Conservation (phyloP, 2,797 vertebrate genomes). For the Capromys pilorides region DNA sequence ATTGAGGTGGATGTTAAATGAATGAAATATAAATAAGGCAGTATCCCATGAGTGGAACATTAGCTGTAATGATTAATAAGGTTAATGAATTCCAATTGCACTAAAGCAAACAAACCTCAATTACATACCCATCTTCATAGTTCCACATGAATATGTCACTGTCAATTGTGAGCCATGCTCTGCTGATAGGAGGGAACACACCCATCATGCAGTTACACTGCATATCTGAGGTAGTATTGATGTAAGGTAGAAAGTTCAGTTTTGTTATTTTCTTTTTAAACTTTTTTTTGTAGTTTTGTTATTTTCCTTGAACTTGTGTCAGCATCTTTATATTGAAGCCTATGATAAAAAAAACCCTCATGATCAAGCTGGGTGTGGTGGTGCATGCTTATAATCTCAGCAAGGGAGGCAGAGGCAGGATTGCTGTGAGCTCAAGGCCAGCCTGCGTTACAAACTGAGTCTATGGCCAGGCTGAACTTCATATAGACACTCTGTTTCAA, state of each 20-base stretch:
- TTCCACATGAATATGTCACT: conserved; percentile 99
- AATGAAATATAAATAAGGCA: conserved; percentile 25
- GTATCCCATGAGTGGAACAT: neutral
- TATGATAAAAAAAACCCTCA: neutral
- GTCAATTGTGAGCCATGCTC: conserved; percentile 98
- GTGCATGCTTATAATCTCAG: neutral
- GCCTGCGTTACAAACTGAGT: neutral
- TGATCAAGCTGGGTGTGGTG: neutral
- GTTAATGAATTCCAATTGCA: neutral
- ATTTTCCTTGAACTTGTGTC: neutral
- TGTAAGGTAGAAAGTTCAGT: conserved; percentile 81
- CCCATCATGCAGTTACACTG: conserved; percentile 99
- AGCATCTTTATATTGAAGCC: conserved; percentile 9
- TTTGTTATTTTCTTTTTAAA: neutral
- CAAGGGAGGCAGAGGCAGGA: neutral
- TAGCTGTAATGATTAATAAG: neutral
- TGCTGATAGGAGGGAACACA: conserved; percentile 96
- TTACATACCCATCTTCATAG: conserved; percentile 97
- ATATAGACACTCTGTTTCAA: neutral
- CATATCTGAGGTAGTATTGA: conserved; percentile 90
- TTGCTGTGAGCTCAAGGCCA: neutral
- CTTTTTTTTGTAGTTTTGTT: neutral
- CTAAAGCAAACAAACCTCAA: neutral
- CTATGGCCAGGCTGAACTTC: neutral
- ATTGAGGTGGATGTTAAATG: neutral